phyloP scores from a whole-genome alignment of 1,140 invertebrate species.

The Danaus melanippus region DNA sequence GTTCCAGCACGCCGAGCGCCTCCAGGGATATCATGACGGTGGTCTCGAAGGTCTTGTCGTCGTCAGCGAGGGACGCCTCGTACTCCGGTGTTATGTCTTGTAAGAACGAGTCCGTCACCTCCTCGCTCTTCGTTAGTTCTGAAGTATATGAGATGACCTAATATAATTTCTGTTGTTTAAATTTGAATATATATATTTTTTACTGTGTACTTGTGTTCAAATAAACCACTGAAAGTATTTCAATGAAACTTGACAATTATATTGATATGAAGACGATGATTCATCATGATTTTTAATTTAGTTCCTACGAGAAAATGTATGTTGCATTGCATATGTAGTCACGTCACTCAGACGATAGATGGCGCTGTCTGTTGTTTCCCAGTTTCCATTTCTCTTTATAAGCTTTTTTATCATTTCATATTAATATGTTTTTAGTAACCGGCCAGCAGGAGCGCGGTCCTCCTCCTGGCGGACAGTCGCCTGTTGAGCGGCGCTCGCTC shows the following conservation, averaged over 20 bases:
- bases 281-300: no score
- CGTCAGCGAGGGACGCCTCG: constrained; percentile 55
- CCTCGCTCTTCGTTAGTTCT: constrained; percentile 57
- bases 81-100: constrained; percentile 66
- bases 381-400: no score
- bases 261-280: no score
- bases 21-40: constrained; percentile 85
- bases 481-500: constrained; percentile 38
- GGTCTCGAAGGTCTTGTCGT: constrained; percentile 59
- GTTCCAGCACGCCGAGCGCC: constrained; percentile 87
- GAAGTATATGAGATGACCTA: constrained; percentile 4
- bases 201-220: neutral
- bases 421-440: constrained; percentile 21
- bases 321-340: no score
- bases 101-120: constrained; percentile 57
- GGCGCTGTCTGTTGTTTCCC: no score
- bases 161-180: neutral
- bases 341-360: no score
- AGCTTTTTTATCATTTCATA: no score
- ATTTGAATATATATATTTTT: no score
- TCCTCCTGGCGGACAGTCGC: constrained; percentile 35
- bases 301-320: no score
- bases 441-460: constrained; percentile 45
- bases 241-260: no score
- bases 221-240: no score